phyloP scores from a whole-genome alignment of 1,140 invertebrate genomes.

The Laodelphax striatellus region DNA sequence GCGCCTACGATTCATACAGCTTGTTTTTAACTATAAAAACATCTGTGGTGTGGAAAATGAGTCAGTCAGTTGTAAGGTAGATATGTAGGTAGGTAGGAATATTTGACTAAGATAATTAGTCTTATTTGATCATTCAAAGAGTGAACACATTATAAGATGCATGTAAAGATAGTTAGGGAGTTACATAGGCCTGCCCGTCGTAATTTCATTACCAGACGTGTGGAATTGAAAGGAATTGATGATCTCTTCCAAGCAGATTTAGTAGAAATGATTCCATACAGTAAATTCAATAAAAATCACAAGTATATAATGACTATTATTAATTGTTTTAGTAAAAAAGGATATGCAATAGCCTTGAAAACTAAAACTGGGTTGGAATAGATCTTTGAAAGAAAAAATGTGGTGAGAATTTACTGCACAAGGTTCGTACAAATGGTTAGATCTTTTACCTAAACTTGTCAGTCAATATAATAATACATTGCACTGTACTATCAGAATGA shows the following conservation, averaged over 20 bases:
- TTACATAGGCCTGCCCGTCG: constrained; percentile 18
- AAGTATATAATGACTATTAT: constrained; percentile 36
- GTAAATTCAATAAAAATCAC: constrained; percentile 29
- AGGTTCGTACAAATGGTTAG: constrained; percentile 22
- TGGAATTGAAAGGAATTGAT: constrained; percentile 15
- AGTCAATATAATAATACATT: constrained; percentile 32
- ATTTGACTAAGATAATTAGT: no score
- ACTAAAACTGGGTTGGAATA: constrained; percentile 35
- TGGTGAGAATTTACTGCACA: constrained; percentile 28
- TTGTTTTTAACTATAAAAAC: no score
- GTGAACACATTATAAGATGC: no score
- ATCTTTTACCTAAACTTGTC: constrained; percentile 29
- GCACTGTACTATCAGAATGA: constrained; percentile 33
- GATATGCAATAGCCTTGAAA: constrained; percentile 34
- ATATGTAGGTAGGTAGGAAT: no score
- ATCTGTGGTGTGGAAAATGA: no score
- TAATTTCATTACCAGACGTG: constrained; percentile 13
- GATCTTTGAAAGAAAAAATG: constrained; percentile 34
- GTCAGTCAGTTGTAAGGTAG: no score
- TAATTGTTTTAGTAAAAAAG: constrained; percentile 35
- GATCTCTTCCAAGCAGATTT: constrained; percentile 21
- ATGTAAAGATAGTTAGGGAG: constrained; percentile 8
- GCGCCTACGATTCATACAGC: no score
- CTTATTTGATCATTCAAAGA: no score
- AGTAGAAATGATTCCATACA: constrained; percentile 26